phyloP scores from a whole-genome alignment of 2,888 invertebrate genomes.

The Scrobipalpa atriplicella region DNA sequence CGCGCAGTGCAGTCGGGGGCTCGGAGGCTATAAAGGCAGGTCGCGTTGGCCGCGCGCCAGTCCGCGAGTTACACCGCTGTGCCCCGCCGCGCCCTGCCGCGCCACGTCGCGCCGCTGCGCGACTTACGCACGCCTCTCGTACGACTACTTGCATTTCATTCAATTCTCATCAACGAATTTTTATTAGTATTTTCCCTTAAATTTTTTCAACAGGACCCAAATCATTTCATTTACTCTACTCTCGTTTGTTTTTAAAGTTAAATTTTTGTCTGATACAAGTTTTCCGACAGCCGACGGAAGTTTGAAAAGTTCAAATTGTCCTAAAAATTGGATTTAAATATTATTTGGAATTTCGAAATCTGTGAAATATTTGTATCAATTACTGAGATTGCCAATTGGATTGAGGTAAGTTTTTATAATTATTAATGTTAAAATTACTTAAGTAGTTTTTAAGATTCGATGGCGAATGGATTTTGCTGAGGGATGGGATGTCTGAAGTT shows the following conservation, averaged over 20 bases:
- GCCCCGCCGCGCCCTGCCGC: neutral
- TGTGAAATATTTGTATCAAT: neutral
- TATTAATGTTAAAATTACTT: neutral
- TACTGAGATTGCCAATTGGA: neutral
- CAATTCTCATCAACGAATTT: neutral
- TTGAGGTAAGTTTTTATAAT: neutral
- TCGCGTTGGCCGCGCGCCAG: neutral
- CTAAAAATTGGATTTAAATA: neutral
- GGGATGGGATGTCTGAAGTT: neutral
- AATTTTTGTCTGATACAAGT: neutral
- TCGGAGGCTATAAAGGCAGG: neutral
- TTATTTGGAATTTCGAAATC: neutral
- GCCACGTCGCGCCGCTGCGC: neutral
- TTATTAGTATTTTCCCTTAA: neutral
- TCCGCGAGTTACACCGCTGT: neutral
- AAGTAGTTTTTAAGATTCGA: neutral
- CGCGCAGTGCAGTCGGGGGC: slow-evolving; percentile 15
- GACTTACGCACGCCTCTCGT: neutral
- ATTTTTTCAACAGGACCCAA: too few relatives aligned
- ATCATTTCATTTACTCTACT: neutral
- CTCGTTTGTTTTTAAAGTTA: neutral
- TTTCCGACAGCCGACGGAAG: slow-evolving; percentile 3
- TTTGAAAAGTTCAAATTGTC: neutral
- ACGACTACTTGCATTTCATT: neutral
- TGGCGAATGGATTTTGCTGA: neutral